Evolutionary conservation across 1,140 invertebrate species (phyloP), one percentile per base, ranked within the genome.

Genomic region (Drosophila lacteicornis): DNA sequence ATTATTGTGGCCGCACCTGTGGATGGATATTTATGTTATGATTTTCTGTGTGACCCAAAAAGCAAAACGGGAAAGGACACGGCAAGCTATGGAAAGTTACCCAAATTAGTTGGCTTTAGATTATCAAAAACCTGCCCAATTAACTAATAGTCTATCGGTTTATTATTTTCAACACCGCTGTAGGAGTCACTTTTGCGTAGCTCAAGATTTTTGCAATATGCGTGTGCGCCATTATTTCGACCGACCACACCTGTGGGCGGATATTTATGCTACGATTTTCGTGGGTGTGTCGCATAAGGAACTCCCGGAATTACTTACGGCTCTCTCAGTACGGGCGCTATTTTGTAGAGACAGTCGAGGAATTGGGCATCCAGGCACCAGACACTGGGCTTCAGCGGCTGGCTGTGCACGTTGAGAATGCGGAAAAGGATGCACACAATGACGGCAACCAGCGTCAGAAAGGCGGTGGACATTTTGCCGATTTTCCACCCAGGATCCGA

Each of bases 341-440:
- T 95, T 85, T 96, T 96, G 58, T 96, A 93, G 19, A 97, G 94
- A 46, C 95, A 95, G 74, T 97, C 94, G 15, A 97, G 93, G 93
- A 97, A 97, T 60, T 94, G 94, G 69, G 95, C 94, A 93, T 97
- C 96, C 75, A 95, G 95, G 91, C 95, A 97, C 87, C 95, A 95
- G 30, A 97, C 94, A 55, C 94, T 93, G 19, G 97, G 97, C 92
- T 95, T 95, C 65, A 96, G 94, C 1, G 97, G 94, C 82, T 96
- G 94, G 81, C 96, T 97, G 91, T 96, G 96, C 50, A 97, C 95
- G 93, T 97, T 97, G 45, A 98, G 93, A 84, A 97, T 95, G 91
- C 96, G 94, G 91, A 97, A 96, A 59, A 98, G 94, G 73, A 97
- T 94, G 92, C 96, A 96, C 56, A 97, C 93, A 75, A 97, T 95